Evolutionary conservation across 2,797 vertebrate species (phyloP).

Genomic region (Esox lucius): DNA sequence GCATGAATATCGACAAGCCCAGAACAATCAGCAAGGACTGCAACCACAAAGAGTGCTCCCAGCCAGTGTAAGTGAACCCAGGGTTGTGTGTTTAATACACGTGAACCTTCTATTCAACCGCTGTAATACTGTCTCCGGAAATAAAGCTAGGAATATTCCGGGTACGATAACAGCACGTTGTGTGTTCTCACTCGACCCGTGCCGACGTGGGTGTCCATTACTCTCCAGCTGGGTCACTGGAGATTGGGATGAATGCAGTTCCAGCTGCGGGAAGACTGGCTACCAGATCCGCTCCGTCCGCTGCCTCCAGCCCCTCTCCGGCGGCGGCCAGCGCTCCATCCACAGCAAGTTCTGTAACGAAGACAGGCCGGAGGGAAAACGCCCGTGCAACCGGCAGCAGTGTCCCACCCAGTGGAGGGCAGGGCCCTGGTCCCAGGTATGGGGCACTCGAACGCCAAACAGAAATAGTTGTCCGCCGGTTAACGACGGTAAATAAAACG

Average conservation of each 20-base stretch:
- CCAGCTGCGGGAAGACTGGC: constrained; percentile 88
- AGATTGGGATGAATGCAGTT: constrained; percentile 90
- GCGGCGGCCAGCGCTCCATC: constrained; percentile 79
- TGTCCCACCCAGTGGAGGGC: constrained; percentile 86
- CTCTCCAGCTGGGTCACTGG: constrained; percentile 86
- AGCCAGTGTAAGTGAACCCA: constrained; percentile 57
- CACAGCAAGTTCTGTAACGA: constrained; percentile 86
- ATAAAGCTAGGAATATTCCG: neutral
- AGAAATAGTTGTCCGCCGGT: neutral
- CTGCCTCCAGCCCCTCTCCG: constrained; percentile 81
- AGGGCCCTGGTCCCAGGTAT: constrained; percentile 91
- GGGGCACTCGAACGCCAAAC: constrained; percentile 72
- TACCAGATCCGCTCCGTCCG: constrained; percentile 85
- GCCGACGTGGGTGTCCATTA: constrained; percentile 7
- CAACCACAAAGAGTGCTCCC: constrained; percentile 88
- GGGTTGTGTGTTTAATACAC: neutral
- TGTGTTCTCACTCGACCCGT: neutral
- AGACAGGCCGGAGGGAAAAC: constrained; percentile 83
- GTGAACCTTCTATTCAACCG: neutral
- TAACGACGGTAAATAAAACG: neutral
- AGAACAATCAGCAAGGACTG: constrained; percentile 90
- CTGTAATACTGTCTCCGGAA: neutral
- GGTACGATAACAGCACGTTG: neutral
- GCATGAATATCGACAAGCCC: constrained; percentile 83
- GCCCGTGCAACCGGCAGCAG: constrained; percentile 84